Evolutionary conservation across 1,140 invertebrate genomes (phyloP), one percentile per base, ranked within the genome.

Genomic region (Danaus melanippus): DNA sequence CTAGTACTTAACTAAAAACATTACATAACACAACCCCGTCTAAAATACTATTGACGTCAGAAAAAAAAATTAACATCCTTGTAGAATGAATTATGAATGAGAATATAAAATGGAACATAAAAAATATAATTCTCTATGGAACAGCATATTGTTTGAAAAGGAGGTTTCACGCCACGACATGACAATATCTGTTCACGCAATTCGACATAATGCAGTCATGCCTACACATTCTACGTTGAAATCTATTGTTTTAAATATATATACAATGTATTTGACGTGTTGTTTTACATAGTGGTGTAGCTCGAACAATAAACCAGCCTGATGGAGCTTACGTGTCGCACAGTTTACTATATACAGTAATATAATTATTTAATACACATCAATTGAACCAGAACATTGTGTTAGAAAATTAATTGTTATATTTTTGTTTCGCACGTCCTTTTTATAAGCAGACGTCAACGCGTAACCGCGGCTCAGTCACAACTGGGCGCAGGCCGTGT

Each of bases 11-110:
- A 32, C 21, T 52, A 42, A 48, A 58, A 49, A 51, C 48, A 71
- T 83, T 83, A 80, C 79, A 83, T 83, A 83, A 83, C 74, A 63
- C 79, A 74, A 76, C 71, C 71, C 72, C 66, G 69, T 66, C 51
- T 50, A 56, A 59, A 67, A 67, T 50, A 67, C 47, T 51, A 60
- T 42, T 67, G 59, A 67, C 61, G 61, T 63, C 64, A 66, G 47
- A 42, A 49, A 42, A 47, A 15, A 52, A 53, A 52, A 32, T 32
- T 32, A n/a, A 32, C 46, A 53, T 48, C 17, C 41, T 53, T 49
- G 43, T 10, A 40, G n/a, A 42, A 12, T 17, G 12, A 46, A 40
- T 32, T 32, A 32, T 32, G 21, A 32, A 32, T 32, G 21, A 32
- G 21, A 32, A 32, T 32, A 32, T 32, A 32, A 32, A 32, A 32